Conservation (phyloP, 2,888 invertebrate species). For the Drosophila pegasa region DNA sequence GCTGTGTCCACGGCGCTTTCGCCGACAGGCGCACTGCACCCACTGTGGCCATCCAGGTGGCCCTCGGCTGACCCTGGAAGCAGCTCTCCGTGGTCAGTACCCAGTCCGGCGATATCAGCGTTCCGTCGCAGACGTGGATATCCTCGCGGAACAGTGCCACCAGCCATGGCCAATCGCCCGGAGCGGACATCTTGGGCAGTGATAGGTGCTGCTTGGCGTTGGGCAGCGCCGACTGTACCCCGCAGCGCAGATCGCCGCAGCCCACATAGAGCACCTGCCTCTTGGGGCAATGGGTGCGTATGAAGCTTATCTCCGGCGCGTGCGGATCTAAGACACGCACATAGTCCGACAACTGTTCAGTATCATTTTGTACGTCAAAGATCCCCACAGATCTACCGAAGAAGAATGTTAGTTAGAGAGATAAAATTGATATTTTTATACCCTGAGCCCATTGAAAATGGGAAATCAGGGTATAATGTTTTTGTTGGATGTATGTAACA, state of each 20-base stretch:
- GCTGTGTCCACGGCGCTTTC: constrained; percentile 94
- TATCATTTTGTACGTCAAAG: constrained; percentile 88
- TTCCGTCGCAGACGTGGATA: constrained; percentile 95
- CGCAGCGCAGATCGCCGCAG: constrained; percentile 91
- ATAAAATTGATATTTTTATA: no score
- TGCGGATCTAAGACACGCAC: constrained; percentile 93
- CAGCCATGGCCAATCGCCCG: constrained; percentile 98
- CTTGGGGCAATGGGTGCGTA: constrained; percentile 90
- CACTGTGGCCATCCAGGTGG: constrained; percentile 93
- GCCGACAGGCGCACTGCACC: constrained; percentile 91
- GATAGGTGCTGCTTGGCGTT: constrained; percentile 82
- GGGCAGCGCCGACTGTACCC: constrained; percentile 87
- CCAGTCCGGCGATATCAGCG: constrained; percentile 91
- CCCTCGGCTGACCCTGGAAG: constrained; percentile 94
- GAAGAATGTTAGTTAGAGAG: not conserved
- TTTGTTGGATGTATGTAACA: no score
- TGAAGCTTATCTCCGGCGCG: constrained; percentile 92
- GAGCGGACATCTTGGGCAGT: constrained; percentile 90
- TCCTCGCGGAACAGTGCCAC: constrained; percentile 93
- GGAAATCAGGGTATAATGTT: no score
- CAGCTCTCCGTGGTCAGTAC: constrained; percentile 94
- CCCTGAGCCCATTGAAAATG: no score
- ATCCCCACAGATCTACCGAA: constrained; percentile 88
- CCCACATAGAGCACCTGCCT: constrained; percentile 92
- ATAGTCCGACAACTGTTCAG: constrained; percentile 88